Evolutionary conservation across 1,140 invertebrate genomes (phyloP).

Genomic region (Lycorma delicatula): DNA sequence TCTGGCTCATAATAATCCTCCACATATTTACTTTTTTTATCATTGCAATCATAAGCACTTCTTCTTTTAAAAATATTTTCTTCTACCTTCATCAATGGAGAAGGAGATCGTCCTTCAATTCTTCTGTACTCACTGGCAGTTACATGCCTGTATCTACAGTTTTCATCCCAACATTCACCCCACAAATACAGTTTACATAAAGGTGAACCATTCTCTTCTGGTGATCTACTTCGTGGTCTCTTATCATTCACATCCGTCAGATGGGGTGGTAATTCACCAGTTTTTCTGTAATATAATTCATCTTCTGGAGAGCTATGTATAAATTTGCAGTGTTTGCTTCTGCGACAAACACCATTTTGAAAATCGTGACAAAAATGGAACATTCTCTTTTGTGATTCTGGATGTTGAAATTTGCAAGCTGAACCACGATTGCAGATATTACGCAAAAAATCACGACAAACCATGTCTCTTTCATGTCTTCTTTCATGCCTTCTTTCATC

Average conservation of each 20-base stretch:
- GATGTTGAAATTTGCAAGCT: slow-evolving; percentile 66
- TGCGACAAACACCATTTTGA: slow-evolving; percentile 54
- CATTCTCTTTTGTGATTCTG: slow-evolving; percentile 27
- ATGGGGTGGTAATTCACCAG: slow-evolving; percentile 55
- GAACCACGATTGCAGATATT: slow-evolving; percentile 66
- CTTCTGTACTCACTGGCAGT: neutral
- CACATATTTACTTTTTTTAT: neutral
- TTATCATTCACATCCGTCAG: no score
- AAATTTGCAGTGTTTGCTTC: slow-evolving; percentile 48
- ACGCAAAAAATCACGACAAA: slow-evolving; percentile 52
- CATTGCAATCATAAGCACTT: neutral
- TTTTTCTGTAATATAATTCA: slow-evolving; percentile 61
- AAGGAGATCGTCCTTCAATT: neutral
- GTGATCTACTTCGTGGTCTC: no score
- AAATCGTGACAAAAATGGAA: slow-evolving; percentile 74
- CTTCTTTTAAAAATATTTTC: neutral
- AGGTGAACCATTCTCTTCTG: neutral
- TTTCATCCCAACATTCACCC: neutral
- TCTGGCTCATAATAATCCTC: slow-evolving; percentile 3
- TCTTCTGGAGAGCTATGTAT: slow-evolving; percentile 69
- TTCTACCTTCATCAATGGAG: neutral
- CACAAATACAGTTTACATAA: slow-evolving; percentile 9
- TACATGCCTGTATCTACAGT: slow-evolving; percentile 12
- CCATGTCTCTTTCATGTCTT: slow-evolving; percentile 10
- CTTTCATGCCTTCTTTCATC: no score